Evolutionary conservation across 1,140 invertebrate genomes (phyloP).

Genomic region (Anoplophora glabripennis): DNA sequence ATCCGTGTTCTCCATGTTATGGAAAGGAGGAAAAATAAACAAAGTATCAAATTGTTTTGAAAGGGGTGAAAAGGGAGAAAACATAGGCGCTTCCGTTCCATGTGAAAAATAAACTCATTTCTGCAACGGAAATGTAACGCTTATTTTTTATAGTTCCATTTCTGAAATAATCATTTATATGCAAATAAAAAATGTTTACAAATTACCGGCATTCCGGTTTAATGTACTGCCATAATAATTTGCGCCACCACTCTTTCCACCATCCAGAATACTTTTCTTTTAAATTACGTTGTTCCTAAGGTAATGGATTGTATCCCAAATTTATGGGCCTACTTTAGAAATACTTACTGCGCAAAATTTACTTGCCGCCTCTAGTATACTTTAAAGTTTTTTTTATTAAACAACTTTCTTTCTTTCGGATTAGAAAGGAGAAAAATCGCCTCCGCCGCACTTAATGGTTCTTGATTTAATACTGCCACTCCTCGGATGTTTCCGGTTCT

Average conservation of each 20-base stretch:
- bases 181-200: slow-evolving; percentile 6
- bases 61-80: too few relatives aligned
- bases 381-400: slow-evolving; percentile 12
- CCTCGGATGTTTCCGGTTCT: too few relatives aligned
- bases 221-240: slow-evolving; percentile 3
- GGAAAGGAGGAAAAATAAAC: too few relatives aligned
- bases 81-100: too few relatives aligned
- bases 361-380: slow-evolving; percentile 5
- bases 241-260: slow-evolving; percentile 4
- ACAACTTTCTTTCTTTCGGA: slow-evolving; percentile 9
- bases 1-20: too few relatives aligned
- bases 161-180: slow-evolving; percentile 1
- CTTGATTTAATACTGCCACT: too few relatives aligned
- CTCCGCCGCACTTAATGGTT: too few relatives aligned
- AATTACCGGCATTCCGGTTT: slow-evolving; percentile 6
- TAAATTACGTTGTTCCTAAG: slow-evolving; percentile 15
- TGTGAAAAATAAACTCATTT: too few relatives aligned
- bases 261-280: slow-evolving; percentile 11
- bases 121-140: too few relatives aligned
- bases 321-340: slow-evolving; percentile 16
- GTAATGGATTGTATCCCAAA: slow-evolving; percentile 13
- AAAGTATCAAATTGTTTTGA: too few relatives aligned
- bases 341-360: slow-evolving; percentile 14
- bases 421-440: too few relatives aligned
- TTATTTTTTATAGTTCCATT: slow-evolving; percentile 1